Evolutionary conservation across 1,140 invertebrate genomes (phyloP), one percentile per base, ranked within the genome.

Genomic region (Gryon sp.): DNA sequence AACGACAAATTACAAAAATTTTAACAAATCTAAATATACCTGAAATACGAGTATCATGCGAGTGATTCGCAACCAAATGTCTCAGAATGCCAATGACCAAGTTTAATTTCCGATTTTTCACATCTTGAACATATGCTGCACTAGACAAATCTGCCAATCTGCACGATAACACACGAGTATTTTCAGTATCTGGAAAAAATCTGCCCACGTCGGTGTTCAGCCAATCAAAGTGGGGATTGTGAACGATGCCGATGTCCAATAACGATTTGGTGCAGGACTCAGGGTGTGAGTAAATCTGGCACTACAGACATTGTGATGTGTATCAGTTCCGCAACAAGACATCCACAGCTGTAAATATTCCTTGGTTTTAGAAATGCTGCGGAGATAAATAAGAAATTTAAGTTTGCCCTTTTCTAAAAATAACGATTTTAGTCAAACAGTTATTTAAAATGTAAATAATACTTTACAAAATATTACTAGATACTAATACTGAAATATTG

Each of bases 221-320:
- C 96, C 96, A 98, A 80, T 97, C 96, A 89, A 97, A 96, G 83
- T 96, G 91, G 28, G 95, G 95, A 57, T 92, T 93, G 83, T 95
- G 94, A 14, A 91, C 89, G 1, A 95, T 92, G 65, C 94, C 95
- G 0, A 93, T 94, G 79, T 95, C 93, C 32, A 95, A 84, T 22
- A 96, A 85, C 0, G 94, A 92, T 86, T 93, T 93, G 20, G 96
- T 94, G 80, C 94, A 95, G 4, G 91, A 89, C 78, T 95, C 94
- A 1, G 93, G 93, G 62, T 94, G 92, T 0, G 90, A 87, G 65
- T 92, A 88, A 79, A 91, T 93, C 32, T 95, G 87, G 78, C 92
- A 93, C 4, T 92, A 91, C 26, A 97, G 90, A 85, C 95, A 96
- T 57, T 94, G 92, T 0, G 93, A 94, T 8, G 94, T 26, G 92